Evolutionary conservation across 1,140 invertebrate genomes (phyloP).

Genomic region (Drosophila ambigua): DNA sequence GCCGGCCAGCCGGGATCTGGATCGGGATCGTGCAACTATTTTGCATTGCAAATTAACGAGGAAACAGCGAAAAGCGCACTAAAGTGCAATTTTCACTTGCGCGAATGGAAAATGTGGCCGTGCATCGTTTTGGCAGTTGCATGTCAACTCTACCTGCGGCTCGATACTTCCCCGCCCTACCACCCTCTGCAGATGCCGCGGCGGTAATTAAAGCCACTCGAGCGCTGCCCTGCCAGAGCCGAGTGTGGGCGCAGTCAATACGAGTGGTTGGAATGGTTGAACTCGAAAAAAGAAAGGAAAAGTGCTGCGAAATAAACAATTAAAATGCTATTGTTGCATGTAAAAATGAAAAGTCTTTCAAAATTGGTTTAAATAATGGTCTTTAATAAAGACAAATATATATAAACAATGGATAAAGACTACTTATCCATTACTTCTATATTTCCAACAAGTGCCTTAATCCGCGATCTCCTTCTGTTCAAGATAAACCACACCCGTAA

Average conservation of each 20-base stretch:
- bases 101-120: constrained; percentile 34
- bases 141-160: constrained; percentile 48
- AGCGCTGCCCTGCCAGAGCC: constrained; percentile 21
- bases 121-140: constrained; percentile 67
- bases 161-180: too few species aligned
- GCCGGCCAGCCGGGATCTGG: constrained; percentile 1
- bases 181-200: background rate
- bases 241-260: constrained; percentile 32
- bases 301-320: constrained; percentile 1
- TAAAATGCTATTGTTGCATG: too few species aligned
- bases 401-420: too few species aligned
- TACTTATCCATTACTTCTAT: too few species aligned
- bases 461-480: too few species aligned
- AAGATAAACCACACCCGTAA: too few species aligned
- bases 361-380: too few species aligned
- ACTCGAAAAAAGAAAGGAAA: constrained; percentile 22
- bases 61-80: constrained; percentile 40
- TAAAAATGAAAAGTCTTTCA: too few species aligned
- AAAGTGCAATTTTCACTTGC: constrained; percentile 75
- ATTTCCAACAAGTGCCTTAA: too few species aligned
- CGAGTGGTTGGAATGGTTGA: constrained; percentile 10
- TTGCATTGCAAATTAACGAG: constrained; percentile 73
- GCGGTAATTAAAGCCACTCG: constrained; percentile 36
- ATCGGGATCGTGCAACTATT: constrained; percentile 71
- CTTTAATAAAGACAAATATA: too few species aligned